These are phyloP conservation scores for Microcebus griseorufus DNA, from an alignment of 2,113 vertebrate species.

Conservation along the genomic window DNA sequence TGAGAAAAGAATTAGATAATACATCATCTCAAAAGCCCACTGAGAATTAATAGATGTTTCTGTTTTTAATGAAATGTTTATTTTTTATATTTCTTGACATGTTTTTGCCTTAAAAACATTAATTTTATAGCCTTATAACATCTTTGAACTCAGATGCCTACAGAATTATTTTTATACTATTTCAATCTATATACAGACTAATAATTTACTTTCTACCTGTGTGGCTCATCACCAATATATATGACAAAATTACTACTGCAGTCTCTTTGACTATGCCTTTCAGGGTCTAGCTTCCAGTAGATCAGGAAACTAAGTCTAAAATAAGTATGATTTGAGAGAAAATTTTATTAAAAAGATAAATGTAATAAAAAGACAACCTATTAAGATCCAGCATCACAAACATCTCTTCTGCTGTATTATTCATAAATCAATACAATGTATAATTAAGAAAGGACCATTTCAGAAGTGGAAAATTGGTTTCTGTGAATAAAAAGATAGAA, in stretches of 20 bases:
- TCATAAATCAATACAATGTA: neutral
- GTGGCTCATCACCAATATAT: neutral
- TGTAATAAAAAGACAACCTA: neutral
- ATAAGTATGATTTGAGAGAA: neutral
- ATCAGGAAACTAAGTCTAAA: neutral
- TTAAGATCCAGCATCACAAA: neutral
- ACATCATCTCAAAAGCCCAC: neutral
- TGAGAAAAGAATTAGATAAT: neutral
- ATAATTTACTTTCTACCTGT: neutral
- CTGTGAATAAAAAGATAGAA: neutral
- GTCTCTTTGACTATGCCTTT: neutral
- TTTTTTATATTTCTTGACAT: neutral
- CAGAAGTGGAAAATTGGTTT: neutral
- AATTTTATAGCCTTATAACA: neutral
- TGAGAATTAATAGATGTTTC: neutral
- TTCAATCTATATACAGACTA: neutral
- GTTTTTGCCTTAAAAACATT: neutral
- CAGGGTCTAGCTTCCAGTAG: neutral
- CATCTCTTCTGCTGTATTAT: neutral
- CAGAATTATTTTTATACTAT: neutral
- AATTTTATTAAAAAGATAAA: neutral
- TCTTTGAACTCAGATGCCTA: neutral
- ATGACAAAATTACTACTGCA: neutral
- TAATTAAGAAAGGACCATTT: neutral
- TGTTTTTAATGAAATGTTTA: neutral